Evolutionary conservation across 2,888 invertebrate genomes (phyloP), one percentile per base, ranked within the genome.

Genomic region (Polydrusus pterygomalis): DNA sequence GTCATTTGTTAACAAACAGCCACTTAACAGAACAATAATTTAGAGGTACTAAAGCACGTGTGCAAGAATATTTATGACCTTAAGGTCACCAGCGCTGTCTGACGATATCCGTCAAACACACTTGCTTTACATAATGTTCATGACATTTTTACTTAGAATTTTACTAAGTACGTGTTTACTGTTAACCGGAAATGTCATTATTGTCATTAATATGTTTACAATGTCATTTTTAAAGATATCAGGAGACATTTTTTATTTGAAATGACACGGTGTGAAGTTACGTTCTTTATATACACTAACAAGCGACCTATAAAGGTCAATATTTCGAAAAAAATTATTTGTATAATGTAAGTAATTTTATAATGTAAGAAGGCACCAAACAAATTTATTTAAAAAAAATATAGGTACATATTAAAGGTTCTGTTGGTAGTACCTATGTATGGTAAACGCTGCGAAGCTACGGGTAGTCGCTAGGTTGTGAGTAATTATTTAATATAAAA

Each of bases 41-140:
- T 74, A 68, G 49, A 49, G 74, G 74, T 62, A 74, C 68, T 65
- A 47, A 75, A 74, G 72, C 72, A 68, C 73, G 68, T 62, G 73
- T 68, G 62, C 68, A 40, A 60, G 62, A 58, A 73, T 56, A 62
- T 68, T 49, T 67, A 74, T 62, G 73, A 74, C 73, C 68, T 74
- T 62, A 74, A 68, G 68, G 73, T 74, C 73, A 67, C 68, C 25
- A n/a, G 62, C 68, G 47, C 25, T 38, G 34, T 60, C 68, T 49
- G 45, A 60, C 34, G 40, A 18, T 67, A 49, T 68, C 15, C 34
- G 56, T 40, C 62, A 60, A 49, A 62, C 54, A 64, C 63, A 74
- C 67, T 74, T 74, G 67, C 62, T 67, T 58, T 68, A 74, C 49
- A 60, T 68, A 60, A 63, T 74, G 34, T 8, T 11, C 51, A 45